Base-by-base conservation (phyloP, 92 coral and sea anemone genomes). In the Blastomussa wellsi region DNA sequence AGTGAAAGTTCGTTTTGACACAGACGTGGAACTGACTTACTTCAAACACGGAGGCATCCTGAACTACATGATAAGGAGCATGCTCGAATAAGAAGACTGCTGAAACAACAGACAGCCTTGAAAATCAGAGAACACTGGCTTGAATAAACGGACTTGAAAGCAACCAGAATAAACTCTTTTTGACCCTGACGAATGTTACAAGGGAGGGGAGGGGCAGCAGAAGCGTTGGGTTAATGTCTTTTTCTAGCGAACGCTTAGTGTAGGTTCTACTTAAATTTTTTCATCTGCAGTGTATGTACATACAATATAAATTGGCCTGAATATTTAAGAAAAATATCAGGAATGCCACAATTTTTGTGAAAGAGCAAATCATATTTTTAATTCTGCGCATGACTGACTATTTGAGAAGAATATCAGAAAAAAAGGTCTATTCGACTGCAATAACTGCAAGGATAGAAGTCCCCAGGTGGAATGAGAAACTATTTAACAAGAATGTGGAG, bases 61-160 rank as follows among this genome's bases (percentile, higher is more conserved):
- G 67, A 97, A 97, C 89, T 97, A 93, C 91, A 97, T 97, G 99
- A 97, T 97, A 65, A 90, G 99, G 87, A 85, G 98, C 82, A 95
- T 97, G 98, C 91, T 94, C 47, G 55, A 86, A 48, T 85, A 72
- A 81, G 42, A 62, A n/a, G 5, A 36, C 88, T 57, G 82, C 85
- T 78, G 82, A 71, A 60, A 17, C 53, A 77, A 47, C 73, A 35
- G 35, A 28, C 37, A 14, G 15, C 51, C 38, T n/a, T 35, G 69
- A 52, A 48, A 36, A 57, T 13, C 69, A 38, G 44, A 14, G 49
- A 57, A 10, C 32, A 53, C 42, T 64, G 39, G 32, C 10, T 48
- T 19, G 70, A 69, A 68, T 6, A 31, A 29, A 49, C 32, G 71
- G 26, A 16, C 39, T n/a, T 41, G 42, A 60, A 15, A 36, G 36